Percentiles rank a stretch among this genome's conserved stretches.
These are phyloP conservation scores for Polydrusus pterygomalis DNA, from an alignment of 2,888 invertebrate species.

Conservation along the genomic window DNA sequence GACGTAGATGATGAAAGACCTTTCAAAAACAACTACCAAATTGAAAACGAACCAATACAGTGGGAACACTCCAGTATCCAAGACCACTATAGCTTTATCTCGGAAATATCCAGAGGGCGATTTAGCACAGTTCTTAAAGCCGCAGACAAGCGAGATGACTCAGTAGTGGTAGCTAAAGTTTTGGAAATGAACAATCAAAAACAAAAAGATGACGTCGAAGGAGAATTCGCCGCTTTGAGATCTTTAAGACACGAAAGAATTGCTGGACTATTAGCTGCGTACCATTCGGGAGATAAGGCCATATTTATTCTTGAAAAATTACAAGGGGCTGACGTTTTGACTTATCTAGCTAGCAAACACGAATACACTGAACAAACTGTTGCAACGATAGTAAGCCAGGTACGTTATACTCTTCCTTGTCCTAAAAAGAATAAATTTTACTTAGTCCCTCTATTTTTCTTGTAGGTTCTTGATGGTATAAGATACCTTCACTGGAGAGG, in stretches of 20 bases:
- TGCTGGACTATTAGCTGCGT: slow-evolving; percentile 83
- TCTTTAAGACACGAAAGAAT: slow-evolving; percentile 92
- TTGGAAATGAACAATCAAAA: slow-evolving; percentile 79
- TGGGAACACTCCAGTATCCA: slow-evolving; percentile 83
- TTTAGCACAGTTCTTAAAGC: slow-evolving; percentile 91
- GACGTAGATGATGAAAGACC: slow-evolving; percentile 79
- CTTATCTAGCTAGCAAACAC: slow-evolving; percentile 90
- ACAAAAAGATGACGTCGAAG: slow-evolving; percentile 79
- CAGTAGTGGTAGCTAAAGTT: slow-evolving; percentile 89
- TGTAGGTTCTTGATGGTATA: slow-evolving; percentile 85
- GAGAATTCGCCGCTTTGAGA: slow-evolving; percentile 89
- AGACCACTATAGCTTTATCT: slow-evolving; percentile 88
- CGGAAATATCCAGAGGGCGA: slow-evolving; percentile 82
- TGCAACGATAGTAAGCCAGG: slow-evolving; percentile 88
- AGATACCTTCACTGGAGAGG: slow-evolving; percentile 98
- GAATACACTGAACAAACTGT: slow-evolving; percentile 96
- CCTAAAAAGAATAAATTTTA: not conserved
- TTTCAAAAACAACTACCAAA: slow-evolving; percentile 80
- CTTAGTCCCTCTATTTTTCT: not conserved
- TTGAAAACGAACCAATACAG: slow-evolving; percentile 83
- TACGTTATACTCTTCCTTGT: slow-evolving; percentile 62
- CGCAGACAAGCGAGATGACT: slow-evolving; percentile 84
- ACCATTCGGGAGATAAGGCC: slow-evolving; percentile 81
- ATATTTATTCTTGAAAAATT: slow-evolving; percentile 87
- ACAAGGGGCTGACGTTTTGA: slow-evolving; percentile 93